A percentile compares a stretch with the other conserved stretches of the same genome.
These are phyloP conservation scores for Aspiorhynchus laticeps DNA, from an alignment of 2,113 vertebrate genomes.

Conservation along the genomic window DNA sequence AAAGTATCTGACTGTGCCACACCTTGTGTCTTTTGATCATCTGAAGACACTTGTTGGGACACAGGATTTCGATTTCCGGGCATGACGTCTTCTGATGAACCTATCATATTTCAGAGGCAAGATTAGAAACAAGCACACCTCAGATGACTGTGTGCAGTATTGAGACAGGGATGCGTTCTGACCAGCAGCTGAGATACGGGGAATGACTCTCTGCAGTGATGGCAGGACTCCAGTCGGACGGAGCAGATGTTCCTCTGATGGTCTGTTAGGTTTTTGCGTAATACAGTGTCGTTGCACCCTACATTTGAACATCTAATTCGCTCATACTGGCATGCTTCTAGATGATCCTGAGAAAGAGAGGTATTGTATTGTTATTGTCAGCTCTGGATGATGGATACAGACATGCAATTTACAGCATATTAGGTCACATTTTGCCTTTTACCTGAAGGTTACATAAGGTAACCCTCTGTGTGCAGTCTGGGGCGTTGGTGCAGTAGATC, in stretches of 20 bases:
- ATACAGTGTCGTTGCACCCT: slow-evolving; percentile 73
- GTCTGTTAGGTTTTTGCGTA: slow-evolving; percentile 76
- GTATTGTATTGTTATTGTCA: too few relatives aligned
- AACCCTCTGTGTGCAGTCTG: slow-evolving; percentile 76
- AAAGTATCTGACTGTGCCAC: slow-evolving; percentile 12
- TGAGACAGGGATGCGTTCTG: slow-evolving; percentile 42
- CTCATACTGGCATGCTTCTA: slow-evolving; percentile 81
- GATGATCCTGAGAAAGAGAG: slow-evolving; percentile 77
- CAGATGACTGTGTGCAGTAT: background rate
- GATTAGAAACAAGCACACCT: background rate
- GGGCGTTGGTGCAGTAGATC: slow-evolving; percentile 83
- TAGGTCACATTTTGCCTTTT: background rate
- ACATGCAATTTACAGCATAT: background rate
- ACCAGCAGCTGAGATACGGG: slow-evolving; percentile 75
- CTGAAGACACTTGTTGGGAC: slow-evolving; percentile 80
- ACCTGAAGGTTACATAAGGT: slow-evolving; percentile 84
- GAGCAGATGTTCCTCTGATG: slow-evolving; percentile 74
- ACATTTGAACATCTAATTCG: slow-evolving; percentile 71
- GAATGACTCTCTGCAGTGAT: slow-evolving; percentile 76
- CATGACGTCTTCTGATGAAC: slow-evolving; percentile 79
- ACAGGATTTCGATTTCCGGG: slow-evolving; percentile 79
- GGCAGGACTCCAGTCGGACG: slow-evolving; percentile 78
- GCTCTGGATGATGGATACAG: background rate
- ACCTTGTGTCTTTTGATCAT: slow-evolving; percentile 80
- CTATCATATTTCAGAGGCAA: slow-evolving; percentile 62